Evolutionary conservation across 2,113 vertebrate genomes (phyloP).

Genomic region (Gallinago undulata): DNA sequence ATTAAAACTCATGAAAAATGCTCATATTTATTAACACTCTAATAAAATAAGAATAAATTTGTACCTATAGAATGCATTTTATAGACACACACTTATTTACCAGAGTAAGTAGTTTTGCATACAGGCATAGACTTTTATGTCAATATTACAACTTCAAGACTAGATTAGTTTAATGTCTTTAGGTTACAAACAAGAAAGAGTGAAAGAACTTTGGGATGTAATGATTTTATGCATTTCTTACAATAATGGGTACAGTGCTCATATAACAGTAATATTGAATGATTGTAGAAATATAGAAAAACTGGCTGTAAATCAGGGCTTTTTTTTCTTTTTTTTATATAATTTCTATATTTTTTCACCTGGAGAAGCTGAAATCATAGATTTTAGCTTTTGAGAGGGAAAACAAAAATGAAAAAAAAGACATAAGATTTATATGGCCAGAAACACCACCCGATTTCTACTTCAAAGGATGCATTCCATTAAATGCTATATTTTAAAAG

Average conservation of each 20-base stretch:
- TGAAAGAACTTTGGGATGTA: not conserved
- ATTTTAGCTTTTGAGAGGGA: not conserved
- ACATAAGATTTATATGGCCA: not conserved
- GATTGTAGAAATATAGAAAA: not conserved
- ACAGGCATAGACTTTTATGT: not conserved
- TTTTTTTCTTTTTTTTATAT: not conserved
- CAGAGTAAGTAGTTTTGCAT: not conserved
- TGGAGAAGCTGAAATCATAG: not conserved
- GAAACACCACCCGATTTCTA: not conserved
- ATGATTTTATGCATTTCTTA: not conserved
- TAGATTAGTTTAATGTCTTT: not conserved
- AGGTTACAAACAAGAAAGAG: not conserved
- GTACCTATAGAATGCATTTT: not conserved
- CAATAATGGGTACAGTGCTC: not conserved
- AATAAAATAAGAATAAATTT: not conserved
- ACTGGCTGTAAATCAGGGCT: accelerated
- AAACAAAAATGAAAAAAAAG: not conserved
- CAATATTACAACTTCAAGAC: not conserved
- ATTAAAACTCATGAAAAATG: not conserved
- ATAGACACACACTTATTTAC: not conserved
- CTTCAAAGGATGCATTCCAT: not conserved
- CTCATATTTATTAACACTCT: not conserved
- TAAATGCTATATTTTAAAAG: not conserved
- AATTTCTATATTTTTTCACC: not conserved
- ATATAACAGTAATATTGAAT: not conserved